phyloP scores from a whole-genome alignment of 2,888 invertebrate species.

The Pycnomerus fuliginosus region DNA sequence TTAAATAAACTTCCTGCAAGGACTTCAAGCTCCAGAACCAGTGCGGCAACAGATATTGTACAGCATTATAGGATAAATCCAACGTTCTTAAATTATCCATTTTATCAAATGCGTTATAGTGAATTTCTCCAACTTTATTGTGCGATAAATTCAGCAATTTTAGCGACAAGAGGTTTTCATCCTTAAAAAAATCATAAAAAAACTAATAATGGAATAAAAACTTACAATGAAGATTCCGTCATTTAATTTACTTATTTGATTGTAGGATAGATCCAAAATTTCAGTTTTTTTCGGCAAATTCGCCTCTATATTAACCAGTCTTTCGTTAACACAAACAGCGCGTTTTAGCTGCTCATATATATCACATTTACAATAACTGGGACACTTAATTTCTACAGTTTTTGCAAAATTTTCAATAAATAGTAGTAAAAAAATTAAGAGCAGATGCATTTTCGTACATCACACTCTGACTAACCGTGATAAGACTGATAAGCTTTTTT shows the following conservation, averaged over 20 bases:
- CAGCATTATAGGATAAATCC: conserved; percentile 63
- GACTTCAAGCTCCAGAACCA: conserved; percentile 60
- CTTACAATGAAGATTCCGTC: conserved; percentile 63
- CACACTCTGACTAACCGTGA: no score
- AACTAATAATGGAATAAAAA: conserved; percentile 10
- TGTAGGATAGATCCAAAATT: conserved; percentile 62
- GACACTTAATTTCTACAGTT: conserved; percentile 49
- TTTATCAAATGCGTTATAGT: conserved; percentile 61
- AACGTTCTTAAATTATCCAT: conserved; percentile 56
- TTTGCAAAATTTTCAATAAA: conserved; percentile 11
- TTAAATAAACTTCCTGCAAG: conserved; percentile 59
- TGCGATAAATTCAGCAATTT: conserved; percentile 58
- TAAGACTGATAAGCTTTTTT: no score
- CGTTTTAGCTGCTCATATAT: conserved; percentile 55
- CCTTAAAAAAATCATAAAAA: conserved; percentile 48
- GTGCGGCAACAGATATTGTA: conserved; percentile 58
- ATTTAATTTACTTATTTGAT: conserved; percentile 62
- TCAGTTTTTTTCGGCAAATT: conserved; percentile 62
- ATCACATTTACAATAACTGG: conserved; percentile 60
- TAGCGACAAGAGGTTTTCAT: conserved; percentile 54
- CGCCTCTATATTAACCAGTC: conserved; percentile 59
- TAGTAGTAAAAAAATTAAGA: conserved; percentile 2
- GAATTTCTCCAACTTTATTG: conserved; percentile 64
- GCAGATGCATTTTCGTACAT: conserved; percentile 9
- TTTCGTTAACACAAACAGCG: conserved; percentile 59